These are phyloP conservation scores for Pachypanchax playfairii DNA, from an alignment of 2,113 vertebrate genomes.

Conservation along the genomic window DNA sequence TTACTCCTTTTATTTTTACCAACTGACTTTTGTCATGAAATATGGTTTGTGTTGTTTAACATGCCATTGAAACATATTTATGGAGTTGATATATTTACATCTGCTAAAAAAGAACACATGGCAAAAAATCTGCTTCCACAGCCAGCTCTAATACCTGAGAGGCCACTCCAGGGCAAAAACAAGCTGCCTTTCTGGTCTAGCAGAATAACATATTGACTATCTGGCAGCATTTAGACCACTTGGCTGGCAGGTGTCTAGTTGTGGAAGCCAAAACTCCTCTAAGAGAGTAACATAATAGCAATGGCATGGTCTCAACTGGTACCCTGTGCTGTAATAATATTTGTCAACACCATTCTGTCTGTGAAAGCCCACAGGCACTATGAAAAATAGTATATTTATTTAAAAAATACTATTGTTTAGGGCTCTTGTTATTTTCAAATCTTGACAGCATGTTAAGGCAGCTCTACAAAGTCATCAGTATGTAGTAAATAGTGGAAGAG, in stretches of 20 bases:
- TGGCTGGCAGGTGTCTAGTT: not conserved
- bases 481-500: too few species aligned
- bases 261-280: not conserved
- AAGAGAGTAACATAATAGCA: not conserved
- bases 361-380: not conserved
- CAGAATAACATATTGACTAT: slow-evolving; percentile 10
- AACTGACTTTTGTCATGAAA: not conserved
- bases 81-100: not conserved
- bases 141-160: not conserved
- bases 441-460: not conserved
- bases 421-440: not conserved
- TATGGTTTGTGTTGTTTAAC: not conserved
- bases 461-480: too few species aligned
- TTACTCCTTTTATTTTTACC: not conserved
- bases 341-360: not conserved
- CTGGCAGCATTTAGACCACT: slow-evolving; percentile 4
- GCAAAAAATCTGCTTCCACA: not conserved
- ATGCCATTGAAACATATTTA: not conserved
- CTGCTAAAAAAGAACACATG: not conserved
- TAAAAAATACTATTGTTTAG: not conserved
- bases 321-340: slow-evolving; percentile 1
- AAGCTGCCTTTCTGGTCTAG: not conserved
- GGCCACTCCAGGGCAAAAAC: not conserved
- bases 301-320: not conserved
- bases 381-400: not conserved